Evolutionary conservation across 2,797 vertebrate species (phyloP).

Genomic region (Neosalanx taihuensis): DNA sequence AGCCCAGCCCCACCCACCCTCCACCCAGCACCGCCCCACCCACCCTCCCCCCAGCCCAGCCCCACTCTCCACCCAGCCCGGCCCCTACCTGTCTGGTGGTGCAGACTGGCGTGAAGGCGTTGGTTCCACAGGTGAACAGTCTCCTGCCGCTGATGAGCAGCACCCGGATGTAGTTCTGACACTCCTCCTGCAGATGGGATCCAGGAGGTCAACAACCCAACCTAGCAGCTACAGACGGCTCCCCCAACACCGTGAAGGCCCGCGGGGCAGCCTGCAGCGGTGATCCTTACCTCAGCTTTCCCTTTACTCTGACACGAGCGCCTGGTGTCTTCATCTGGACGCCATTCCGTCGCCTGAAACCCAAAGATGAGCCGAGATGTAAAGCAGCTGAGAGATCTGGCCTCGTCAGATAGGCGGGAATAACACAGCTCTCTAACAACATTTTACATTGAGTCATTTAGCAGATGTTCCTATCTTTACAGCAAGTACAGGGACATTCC

Average conservation of each 20-base stretch:
- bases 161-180: constrained; percentile 95
- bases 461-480: too few relatives aligned
- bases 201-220: background rate
- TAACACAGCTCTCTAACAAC: too few relatives aligned
- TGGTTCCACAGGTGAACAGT: constrained; percentile 92
- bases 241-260: background rate
- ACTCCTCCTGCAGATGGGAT: constrained; percentile 82
- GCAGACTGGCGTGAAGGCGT: constrained; percentile 90
- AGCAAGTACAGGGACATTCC: too few relatives aligned
- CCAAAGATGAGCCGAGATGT: constrained; percentile 20
- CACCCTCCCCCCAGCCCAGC: background rate
- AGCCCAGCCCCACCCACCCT: background rate
- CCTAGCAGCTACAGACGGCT: too few relatives aligned
- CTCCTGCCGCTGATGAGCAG: constrained; percentile 81
- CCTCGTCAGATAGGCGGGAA: too few relatives aligned
- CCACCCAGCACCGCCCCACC: too few relatives aligned
- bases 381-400: too few relatives aligned
- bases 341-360: constrained; percentile 85
- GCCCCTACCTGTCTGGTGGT: constrained; percentile 81
- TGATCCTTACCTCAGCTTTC: constrained; percentile 82
- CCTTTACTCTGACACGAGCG: constrained; percentile 95
- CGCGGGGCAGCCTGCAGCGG: background rate
- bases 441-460: too few relatives aligned
- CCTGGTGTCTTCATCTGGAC: constrained; percentile 85
- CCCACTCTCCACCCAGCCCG: background rate